These are phyloP conservation scores for Elephas maximus DNA, from an alignment of 2,113 vertebrate genomes.

Conservation along the genomic window DNA sequence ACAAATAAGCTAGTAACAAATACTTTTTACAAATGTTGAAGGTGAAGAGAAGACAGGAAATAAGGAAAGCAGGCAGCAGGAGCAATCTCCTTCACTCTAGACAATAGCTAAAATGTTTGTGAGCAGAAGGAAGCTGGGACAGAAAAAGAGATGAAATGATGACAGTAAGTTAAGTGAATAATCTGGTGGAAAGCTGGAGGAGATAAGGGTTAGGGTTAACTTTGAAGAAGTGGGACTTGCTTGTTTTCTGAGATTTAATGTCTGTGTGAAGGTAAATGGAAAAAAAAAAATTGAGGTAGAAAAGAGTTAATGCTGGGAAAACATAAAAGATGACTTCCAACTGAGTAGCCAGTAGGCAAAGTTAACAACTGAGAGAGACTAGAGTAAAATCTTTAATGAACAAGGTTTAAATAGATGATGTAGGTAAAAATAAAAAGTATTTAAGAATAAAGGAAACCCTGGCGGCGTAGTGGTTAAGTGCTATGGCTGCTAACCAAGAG, in stretches of 20 bases:
- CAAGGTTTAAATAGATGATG: not conserved
- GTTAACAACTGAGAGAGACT: not conserved
- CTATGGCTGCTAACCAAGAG: no score
- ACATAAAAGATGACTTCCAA: not conserved
- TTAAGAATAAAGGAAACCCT: not conserved
- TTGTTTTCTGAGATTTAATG: constrained; percentile 41
- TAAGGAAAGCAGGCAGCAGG: not conserved
- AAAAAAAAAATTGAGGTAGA: not conserved
- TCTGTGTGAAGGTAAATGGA: not conserved
- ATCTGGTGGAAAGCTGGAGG: not conserved
- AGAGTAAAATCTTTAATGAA: not conserved
- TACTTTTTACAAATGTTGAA: not conserved
- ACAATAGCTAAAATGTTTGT: not conserved
- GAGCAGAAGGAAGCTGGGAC: constrained; percentile 1
- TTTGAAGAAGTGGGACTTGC: not conserved
- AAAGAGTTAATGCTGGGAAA: constrained; percentile 1
- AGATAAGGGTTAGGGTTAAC: not conserved
- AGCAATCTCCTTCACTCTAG: not conserved
- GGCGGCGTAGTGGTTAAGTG: no score
- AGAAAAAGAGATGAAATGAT: constrained; percentile 3
- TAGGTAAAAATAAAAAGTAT: constrained; percentile 19
- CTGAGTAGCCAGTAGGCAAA: not conserved
- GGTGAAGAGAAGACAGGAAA: not conserved
- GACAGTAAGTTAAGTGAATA: constrained; percentile 1
- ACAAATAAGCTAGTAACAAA: constrained; percentile 18